Conservation (phyloP, 1,140 invertebrate species). For the Acromyrmex echinatior region DNA sequence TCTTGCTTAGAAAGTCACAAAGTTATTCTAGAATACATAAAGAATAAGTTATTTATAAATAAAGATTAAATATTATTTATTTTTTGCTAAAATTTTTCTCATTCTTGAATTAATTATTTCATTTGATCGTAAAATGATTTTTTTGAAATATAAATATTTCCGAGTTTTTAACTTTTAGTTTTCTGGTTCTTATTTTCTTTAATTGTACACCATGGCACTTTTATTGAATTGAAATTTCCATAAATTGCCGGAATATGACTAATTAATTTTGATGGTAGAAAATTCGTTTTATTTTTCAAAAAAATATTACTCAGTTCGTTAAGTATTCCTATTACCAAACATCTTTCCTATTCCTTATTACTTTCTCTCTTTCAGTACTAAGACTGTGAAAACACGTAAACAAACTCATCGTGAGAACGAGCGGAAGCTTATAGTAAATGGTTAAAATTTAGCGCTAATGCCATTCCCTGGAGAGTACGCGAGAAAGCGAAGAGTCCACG, state of each 20-base stretch:
- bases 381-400: slow-evolving; percentile 31
- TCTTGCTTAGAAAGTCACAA: neutral
- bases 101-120: neutral
- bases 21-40: neutral
- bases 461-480: slow-evolving; percentile 21
- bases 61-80: neutral
- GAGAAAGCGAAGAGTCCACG: slow-evolving; percentile 63
- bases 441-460: slow-evolving; percentile 61
- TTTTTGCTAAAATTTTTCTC: neutral
- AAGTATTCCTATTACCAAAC: neutral
- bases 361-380: neutral
- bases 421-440: slow-evolving; percentile 38
- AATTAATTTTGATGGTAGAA: neutral
- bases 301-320: neutral
- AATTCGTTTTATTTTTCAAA: slow-evolving; percentile 2
- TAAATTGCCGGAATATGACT: neutral
- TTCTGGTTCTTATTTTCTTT: neutral
- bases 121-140: neutral
- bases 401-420: slow-evolving; percentile 36
- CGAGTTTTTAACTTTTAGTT: neutral
- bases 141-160: neutral
- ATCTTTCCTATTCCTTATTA: neutral
- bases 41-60: neutral
- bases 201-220: neutral
- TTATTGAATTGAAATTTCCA: neutral